These are phyloP conservation scores for Cryptomyrus ogoouensis DNA, from an alignment of 2,113 vertebrate genomes.

Conservation along the genomic window DNA sequence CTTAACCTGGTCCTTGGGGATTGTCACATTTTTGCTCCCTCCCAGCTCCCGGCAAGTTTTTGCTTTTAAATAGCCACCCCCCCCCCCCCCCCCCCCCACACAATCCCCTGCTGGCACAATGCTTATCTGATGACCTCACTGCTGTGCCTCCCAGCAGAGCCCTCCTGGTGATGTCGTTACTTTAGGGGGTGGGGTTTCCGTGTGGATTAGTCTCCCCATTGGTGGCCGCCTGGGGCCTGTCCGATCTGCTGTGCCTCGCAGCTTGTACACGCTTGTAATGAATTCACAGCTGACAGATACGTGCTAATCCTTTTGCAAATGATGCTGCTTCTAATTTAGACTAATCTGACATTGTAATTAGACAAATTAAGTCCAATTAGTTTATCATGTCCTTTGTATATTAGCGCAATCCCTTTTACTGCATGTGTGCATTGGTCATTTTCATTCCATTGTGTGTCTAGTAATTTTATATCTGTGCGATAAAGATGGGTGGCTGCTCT, in stretches of 20 bases:
- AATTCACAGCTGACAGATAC: background rate
- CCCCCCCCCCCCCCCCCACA: background rate
- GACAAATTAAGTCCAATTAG: background rate
- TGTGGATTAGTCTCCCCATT: background rate
- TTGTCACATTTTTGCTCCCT: background rate
- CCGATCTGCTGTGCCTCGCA: background rate
- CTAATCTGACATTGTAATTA: background rate
- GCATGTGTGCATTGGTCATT: background rate
- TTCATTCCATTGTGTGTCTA: background rate
- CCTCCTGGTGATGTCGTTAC: background rate
- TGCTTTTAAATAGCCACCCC: background rate
- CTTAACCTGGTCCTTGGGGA: background rate
- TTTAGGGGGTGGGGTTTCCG: background rate
- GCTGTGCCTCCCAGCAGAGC: background rate
- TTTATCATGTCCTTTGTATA: background rate
- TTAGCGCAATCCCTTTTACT: background rate
- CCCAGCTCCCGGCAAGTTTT: background rate
- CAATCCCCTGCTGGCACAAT: background rate
- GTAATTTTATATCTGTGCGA: background rate
- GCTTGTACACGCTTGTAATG: background rate
- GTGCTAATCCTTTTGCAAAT: background rate
- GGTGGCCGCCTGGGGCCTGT: background rate
- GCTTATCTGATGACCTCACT: background rate
- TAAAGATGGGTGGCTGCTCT: background rate
- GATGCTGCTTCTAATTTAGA: background rate